Percentiles rank a stretch among this genome's conserved stretches.
Conservation (phyloP, 1,140 invertebrate genomes). For the Anastrepha ludens region DNA sequence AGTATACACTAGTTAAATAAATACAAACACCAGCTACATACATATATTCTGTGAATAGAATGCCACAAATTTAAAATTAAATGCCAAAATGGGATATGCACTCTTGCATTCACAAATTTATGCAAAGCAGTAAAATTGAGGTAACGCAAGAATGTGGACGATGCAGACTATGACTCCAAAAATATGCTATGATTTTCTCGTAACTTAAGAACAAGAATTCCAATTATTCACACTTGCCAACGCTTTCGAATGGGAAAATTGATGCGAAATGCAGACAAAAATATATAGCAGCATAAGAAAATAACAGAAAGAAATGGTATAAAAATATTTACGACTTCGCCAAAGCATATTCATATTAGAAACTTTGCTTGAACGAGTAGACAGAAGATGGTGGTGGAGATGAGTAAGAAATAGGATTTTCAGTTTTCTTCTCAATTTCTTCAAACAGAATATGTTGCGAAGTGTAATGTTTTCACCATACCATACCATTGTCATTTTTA, state of each 20-base stretch:
- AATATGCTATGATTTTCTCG: background rate
- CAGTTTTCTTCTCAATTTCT: no score
- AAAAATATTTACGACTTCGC: background rate
- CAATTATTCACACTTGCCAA: constrained; percentile 18
- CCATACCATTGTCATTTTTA: no score
- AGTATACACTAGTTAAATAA: background rate
- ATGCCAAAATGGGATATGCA: background rate
- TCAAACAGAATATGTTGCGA: no score
- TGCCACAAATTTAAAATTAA: constrained; percentile 7
- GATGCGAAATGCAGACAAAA: background rate
- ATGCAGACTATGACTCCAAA: constrained; percentile 8
- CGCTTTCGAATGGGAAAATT: constrained; percentile 7
- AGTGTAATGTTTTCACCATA: no score
- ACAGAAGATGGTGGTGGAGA: background rate
- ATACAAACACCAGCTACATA: background rate
- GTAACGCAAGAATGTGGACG: background rate
- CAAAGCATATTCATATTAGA: background rate
- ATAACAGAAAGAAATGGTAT: background rate
- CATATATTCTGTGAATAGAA: background rate
- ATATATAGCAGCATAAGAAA: background rate
- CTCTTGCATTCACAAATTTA: background rate
- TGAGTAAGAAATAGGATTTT: background rate
- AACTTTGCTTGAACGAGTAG: background rate
- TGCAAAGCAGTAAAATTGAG: background rate
- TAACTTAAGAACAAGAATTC: background rate